Evolutionary conservation across 2,888 invertebrate species (phyloP).

Genomic region (Papilio demoleus): DNA sequence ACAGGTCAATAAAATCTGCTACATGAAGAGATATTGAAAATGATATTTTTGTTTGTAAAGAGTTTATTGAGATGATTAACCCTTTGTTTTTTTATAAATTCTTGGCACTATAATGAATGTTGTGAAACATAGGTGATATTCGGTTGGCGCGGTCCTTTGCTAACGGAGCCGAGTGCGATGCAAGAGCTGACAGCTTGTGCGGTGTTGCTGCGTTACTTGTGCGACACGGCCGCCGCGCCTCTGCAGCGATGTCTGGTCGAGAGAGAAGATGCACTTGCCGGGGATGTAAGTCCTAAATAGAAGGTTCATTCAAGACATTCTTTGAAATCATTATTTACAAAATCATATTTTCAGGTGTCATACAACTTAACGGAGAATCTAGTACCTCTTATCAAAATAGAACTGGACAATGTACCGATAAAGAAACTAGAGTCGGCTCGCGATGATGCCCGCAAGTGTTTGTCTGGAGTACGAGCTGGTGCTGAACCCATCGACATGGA

Average conservation of each 20-base stretch:
- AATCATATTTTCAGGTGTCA: slow-evolving; percentile 82
- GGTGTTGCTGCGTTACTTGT: slow-evolving; percentile 90
- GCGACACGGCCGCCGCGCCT: slow-evolving; percentile 94
- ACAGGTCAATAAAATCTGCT: too few relatives aligned
- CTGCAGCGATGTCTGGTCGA: slow-evolving; percentile 93
- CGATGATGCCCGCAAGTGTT: slow-evolving; percentile 74
- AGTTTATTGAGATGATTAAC: not conserved
- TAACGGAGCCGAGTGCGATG: slow-evolving; percentile 81
- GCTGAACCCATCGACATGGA: slow-evolving; percentile 87
- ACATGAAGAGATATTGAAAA: too few relatives aligned
- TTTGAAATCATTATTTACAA: too few relatives aligned
- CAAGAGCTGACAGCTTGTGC: slow-evolving; percentile 85
- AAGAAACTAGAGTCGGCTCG: slow-evolving; percentile 86
- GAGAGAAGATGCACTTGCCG: slow-evolving; percentile 90
- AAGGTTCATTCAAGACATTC: too few relatives aligned
- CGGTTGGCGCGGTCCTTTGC: slow-evolving; percentile 91
- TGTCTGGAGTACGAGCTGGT: slow-evolving; percentile 58
- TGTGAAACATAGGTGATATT: slow-evolving; percentile 83
- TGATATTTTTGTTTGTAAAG: too few relatives aligned
- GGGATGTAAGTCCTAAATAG: slow-evolving; percentile 67
- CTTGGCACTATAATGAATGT: too few relatives aligned
- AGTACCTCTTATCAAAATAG: slow-evolving; percentile 86
- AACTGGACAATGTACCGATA: slow-evolving; percentile 89
- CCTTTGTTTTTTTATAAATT: too few relatives aligned
- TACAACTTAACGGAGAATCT: slow-evolving; percentile 89